These are phyloP conservation scores for Araneus ventricosus DNA, from an alignment of 1,140 invertebrate genomes.

Conservation along the genomic window DNA sequence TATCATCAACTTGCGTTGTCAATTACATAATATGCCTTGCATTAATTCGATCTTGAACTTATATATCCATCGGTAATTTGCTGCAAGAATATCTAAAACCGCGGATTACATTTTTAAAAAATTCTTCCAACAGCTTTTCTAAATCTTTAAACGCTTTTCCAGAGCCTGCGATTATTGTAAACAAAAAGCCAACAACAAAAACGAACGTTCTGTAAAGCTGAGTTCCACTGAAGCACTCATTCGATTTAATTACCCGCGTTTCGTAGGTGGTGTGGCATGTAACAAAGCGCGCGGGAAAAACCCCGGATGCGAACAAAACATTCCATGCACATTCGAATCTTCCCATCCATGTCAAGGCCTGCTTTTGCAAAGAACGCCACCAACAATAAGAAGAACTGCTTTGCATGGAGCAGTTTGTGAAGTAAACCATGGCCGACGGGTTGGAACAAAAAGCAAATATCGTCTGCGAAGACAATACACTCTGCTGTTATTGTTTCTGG, in stretches of 20 bases:
- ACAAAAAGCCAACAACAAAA: too few relatives aligned
- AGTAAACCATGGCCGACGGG: not conserved
- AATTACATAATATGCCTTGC: too few relatives aligned
- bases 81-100: too few relatives aligned
- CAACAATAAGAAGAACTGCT: not conserved
- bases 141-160: too few relatives aligned
- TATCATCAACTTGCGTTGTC: too few relatives aligned
- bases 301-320: not conserved
- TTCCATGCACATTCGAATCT: not conserved
- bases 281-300: not conserved
- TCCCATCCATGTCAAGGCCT: not conserved
- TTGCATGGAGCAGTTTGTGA: not conserved
- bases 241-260: not conserved
- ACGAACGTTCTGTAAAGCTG: not conserved
- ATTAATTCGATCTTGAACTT: too few relatives aligned
- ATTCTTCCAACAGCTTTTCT: too few relatives aligned
- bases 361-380: not conserved
- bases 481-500: not conserved
- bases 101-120: too few relatives aligned
- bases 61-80: too few relatives aligned
- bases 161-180: too few relatives aligned
- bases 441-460: not conserved
- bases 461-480: not conserved
- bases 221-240: not conserved
- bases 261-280: not conserved